A percentile compares a stretch with the other conserved stretches of the same genome.
Evolutionary conservation across 2,888 invertebrate species (phyloP).

Genomic region (Cetonia aurata): DNA sequence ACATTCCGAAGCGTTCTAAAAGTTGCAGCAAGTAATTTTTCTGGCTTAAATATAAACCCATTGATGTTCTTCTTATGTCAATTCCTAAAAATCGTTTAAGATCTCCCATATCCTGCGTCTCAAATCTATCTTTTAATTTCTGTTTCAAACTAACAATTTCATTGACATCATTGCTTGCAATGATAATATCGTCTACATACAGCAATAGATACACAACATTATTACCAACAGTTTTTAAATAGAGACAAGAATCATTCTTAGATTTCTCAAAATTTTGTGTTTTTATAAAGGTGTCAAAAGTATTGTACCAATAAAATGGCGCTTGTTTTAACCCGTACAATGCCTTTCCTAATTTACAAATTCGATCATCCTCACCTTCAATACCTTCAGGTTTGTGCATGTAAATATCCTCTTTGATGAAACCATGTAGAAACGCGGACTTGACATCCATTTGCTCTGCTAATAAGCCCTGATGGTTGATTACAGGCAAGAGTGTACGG

Average conservation of each 20-base stretch:
- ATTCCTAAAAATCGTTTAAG: too few species aligned
- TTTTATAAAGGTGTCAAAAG: constrained; percentile 34
- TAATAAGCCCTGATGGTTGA: constrained; percentile 16
- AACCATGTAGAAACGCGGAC: too few species aligned
- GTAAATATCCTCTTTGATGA: too few species aligned
- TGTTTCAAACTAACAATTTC: too few species aligned
- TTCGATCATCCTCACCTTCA: constrained; percentile 7
- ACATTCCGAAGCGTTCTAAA: too few species aligned
- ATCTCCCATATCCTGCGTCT: too few species aligned
- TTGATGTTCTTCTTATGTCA: too few species aligned
- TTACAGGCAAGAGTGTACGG: constrained; percentile 20
- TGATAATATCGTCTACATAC: background rate
- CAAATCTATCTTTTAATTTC: too few species aligned
- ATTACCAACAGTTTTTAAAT: constrained; percentile 10
- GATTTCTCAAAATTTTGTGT: constrained; percentile 25
- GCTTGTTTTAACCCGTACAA: constrained; percentile 36
- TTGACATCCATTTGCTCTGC: constrained; percentile 31
- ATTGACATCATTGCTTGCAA: too few species aligned
- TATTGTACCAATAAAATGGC: constrained; percentile 40
- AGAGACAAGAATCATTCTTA: constrained; percentile 13
- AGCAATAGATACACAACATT: background rate
- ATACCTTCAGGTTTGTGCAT: constrained; percentile 29
- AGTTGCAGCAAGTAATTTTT: too few species aligned
- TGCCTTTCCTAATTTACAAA: constrained; percentile 35
- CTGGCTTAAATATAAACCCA: too few species aligned